Base-by-base conservation (phyloP, 2,888 invertebrate genomes). In the Drosophila formosana region DNA sequence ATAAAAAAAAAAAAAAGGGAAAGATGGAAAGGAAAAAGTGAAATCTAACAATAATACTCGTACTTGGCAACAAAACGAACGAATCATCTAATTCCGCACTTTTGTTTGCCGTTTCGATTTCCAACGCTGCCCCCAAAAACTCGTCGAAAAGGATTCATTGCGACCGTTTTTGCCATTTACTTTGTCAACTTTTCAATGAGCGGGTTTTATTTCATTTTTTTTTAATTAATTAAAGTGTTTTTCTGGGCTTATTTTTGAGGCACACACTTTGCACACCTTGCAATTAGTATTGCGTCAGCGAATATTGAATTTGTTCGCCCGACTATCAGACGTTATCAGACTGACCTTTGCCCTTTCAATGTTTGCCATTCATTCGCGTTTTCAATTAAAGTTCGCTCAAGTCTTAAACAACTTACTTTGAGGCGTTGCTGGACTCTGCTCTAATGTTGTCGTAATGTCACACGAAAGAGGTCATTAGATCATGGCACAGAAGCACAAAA, bases 161-260 rank as follows among this genome's bases (percentile, higher is more conserved):
- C 51, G 50, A 51, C 75, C 47, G 53, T 67, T 32, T 37, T 37
- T 62, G 78, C 39, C 66, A 67, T 73, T 82, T 80, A 57, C 71
- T 72, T 71, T 71, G 65, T 49, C 66, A 78, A 78, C 57, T 80
- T 78, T 68, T 68, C 60, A 63, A 65, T 65, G 56, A 58, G 66
- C 7, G 2, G 30, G 30, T 30, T 4, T 28, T n/a, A n/a, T n/a
- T n/a, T n/a, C n/a, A n/a, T 5, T 4, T 37, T n/a, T 82, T 82
- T 82, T 82, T 82, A 83, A 83, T 83, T 83, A 83, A 83, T 83
- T 83, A 72, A 83, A 83, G 88, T 88, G 83, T 86, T 83, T 83
- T 68, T 56, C 86, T 72, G 71, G 70, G 82, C 78, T 83, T 85
- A 82, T 75, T 88, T 85, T 52, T 4, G 23, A 49, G 52, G 37